Conservation (phyloP, 2,888 invertebrate genomes). For the Dimorphilus gyrociliatus region DNA sequence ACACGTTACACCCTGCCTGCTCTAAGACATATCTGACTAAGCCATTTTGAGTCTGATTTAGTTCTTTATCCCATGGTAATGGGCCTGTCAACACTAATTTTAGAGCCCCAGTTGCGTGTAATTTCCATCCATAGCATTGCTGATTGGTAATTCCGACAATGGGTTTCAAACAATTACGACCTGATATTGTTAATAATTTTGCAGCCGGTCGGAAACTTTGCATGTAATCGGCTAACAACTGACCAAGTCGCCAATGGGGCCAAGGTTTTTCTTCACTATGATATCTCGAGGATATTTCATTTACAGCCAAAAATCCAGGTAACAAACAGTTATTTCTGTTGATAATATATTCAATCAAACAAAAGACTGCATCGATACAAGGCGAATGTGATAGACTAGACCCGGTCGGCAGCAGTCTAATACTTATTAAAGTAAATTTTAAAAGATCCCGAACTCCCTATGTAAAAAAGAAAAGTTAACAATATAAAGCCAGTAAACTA, state of each 20-base stretch:
- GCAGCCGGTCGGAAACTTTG: conserved; percentile 82
- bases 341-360: conserved; percentile 73
- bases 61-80: conserved; percentile 71
- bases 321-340: conserved; percentile 76
- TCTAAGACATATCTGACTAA: conserved; percentile 73
- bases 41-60: conserved; percentile 71
- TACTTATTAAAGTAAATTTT: too few species aligned
- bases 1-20: too few species aligned
- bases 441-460: too few species aligned
- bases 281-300: conserved; percentile 79
- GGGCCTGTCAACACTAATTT: conserved; percentile 55
- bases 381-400: too few species aligned
- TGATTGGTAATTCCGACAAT: background rate
- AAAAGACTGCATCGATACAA: too few species aligned
- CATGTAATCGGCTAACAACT: conserved; percentile 67
- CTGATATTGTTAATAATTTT: conserved; percentile 74
- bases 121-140: too few species aligned
- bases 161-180: conserved; percentile 11
- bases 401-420: too few species aligned
- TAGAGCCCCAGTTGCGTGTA: too few species aligned
- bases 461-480: conserved; percentile 3
- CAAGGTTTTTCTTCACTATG: conserved; percentile 60
- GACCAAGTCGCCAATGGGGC: conserved; percentile 84
- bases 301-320: conserved; percentile 84
- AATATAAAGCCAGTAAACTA: conserved; percentile 2